Evolutionary conservation across 53 echinoderm and acorn worm genomes (phyloP).

Genomic region (Actinopyga echinites): DNA sequence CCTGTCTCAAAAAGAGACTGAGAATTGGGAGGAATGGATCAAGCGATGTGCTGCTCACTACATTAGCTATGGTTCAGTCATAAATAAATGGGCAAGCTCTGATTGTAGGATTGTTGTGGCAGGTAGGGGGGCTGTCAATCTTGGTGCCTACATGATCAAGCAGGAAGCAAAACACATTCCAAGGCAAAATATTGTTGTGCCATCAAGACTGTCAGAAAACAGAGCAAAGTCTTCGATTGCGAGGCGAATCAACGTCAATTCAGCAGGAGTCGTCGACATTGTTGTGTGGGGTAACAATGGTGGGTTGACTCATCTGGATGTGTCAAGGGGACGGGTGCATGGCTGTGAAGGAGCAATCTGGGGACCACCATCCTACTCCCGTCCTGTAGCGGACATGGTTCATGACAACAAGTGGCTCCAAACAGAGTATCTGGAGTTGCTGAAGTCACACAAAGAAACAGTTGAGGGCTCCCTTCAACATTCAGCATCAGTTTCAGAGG

Average conservation of each 20-base stretch:
- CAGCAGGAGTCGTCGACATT: constrained; percentile 77
- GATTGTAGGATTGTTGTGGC: constrained; percentile 84
- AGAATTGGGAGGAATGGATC: constrained; percentile 53
- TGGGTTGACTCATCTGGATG: constrained; percentile 74
- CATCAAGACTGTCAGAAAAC: constrained; percentile 83
- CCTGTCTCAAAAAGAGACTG: constrained; percentile 61
- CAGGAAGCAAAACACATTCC: constrained; percentile 68
- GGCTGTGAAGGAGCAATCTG: constrained; percentile 96
- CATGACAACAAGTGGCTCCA: constrained; percentile 97
- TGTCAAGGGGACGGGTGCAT: constrained; percentile 72
- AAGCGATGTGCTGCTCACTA: constrained; percentile 67
- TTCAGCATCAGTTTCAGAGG: constrained; percentile 69
- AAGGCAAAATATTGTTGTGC: constrained; percentile 83
- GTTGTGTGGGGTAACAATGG: constrained; percentile 91
- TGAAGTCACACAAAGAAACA: constrained; percentile 63
- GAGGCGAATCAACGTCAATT: constrained; percentile 82
- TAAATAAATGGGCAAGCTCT: constrained; percentile 62
- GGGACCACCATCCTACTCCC: constrained; percentile 87
- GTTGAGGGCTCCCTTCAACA: constrained; percentile 69
- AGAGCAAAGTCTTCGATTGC: constrained; percentile 88
- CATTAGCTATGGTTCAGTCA: constrained; percentile 66
- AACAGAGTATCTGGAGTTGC: constrained; percentile 73
- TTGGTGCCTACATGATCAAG: constrained; percentile 81
- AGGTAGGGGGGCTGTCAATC: constrained; percentile 85
- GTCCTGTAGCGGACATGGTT: constrained; percentile 88